Conservation (phyloP, 2,113 vertebrate genomes). For the Deroptyus accipitrinus region DNA sequence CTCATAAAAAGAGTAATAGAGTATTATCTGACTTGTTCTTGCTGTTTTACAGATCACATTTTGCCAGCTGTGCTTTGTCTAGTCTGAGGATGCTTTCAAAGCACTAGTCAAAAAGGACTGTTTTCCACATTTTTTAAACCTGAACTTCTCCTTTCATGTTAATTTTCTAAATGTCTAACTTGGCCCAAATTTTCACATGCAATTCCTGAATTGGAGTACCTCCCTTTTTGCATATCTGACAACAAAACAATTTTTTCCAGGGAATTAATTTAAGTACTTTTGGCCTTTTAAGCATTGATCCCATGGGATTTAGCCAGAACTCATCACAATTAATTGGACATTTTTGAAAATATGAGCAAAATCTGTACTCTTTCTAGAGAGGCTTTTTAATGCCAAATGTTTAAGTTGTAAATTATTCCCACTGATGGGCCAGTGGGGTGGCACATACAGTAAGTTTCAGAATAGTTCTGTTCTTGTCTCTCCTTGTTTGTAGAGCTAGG, state of each 20-base stretch:
- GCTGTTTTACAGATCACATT: neutral
- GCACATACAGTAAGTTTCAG: neutral
- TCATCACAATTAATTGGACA: neutral
- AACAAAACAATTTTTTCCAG: neutral
- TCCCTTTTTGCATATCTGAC: neutral
- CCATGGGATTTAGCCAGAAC: neutral
- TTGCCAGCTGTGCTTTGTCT: neutral
- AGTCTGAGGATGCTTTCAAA: neutral
- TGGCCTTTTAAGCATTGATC: neutral
- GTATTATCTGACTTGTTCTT: neutral
- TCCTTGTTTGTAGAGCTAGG: neutral
- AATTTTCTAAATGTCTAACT: neutral
- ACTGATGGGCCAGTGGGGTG: neutral
- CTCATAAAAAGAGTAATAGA: neutral
- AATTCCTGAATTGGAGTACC: neutral
- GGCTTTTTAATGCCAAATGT: neutral
- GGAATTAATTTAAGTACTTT: neutral
- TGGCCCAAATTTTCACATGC: neutral
- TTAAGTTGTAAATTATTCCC: neutral
- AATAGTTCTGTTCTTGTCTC: neutral
- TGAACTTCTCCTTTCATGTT: neutral
- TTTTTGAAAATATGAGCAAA: neutral
- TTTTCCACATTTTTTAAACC: neutral
- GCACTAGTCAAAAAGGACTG: neutral
- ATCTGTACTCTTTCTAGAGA: neutral